Conservation (phyloP, 2,797 vertebrate genomes). For the Pseudochirops cupreus region DNA sequence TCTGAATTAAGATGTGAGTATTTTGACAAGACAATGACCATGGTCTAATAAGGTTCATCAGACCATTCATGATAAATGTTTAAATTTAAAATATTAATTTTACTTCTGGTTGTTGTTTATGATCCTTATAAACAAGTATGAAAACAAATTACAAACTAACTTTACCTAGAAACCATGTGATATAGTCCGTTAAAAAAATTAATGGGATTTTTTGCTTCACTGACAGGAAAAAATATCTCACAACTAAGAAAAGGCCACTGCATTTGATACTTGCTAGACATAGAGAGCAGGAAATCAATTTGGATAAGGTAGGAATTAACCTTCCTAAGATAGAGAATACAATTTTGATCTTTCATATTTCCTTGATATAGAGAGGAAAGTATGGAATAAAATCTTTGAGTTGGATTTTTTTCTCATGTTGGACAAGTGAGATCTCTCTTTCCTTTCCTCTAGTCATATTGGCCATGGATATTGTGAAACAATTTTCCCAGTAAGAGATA, state of each 20-base stretch:
- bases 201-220: conserved; percentile 46
- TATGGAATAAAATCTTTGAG: not conserved
- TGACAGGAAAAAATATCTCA: conserved; percentile 18
- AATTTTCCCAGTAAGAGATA: not conserved
- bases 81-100: conserved; percentile 27
- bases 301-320: not conserved
- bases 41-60: not conserved
- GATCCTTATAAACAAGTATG: conserved; percentile 31
- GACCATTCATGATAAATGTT: conserved; percentile 27
- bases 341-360: not conserved
- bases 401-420: not conserved
- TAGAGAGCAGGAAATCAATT: conserved; percentile 25
- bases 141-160: conserved; percentile 42
- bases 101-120: conserved; percentile 19
- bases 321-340: not conserved
- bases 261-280: conserved; percentile 43
- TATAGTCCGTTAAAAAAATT: conserved; percentile 36
- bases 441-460: not conserved
- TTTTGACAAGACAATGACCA: conserved; percentile 28
- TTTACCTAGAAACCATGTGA: conserved; percentile 32
- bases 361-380: not conserved
- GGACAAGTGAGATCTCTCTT: not conserved
- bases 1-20: conserved; percentile 30
- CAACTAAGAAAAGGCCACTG: conserved; percentile 44
- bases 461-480: not conserved